Evolutionary conservation across 2,888 invertebrate species (phyloP).

Genomic region (Lycophotia porphyrea): DNA sequence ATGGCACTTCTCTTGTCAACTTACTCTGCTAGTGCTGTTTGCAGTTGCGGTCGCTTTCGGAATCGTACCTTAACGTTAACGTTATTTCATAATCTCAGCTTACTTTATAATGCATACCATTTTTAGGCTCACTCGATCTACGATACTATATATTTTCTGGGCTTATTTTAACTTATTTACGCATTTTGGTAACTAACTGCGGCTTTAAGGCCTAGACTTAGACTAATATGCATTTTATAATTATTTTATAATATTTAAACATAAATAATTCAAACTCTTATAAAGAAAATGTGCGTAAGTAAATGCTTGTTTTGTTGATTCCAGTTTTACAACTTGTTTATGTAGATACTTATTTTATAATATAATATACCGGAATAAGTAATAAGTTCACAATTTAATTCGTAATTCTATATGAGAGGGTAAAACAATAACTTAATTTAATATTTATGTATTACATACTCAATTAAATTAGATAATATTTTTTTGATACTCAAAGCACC

Average conservation of each 20-base stretch:
- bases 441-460: conserved; percentile 9
- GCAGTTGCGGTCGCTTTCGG: not conserved
- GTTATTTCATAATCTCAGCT: not conserved
- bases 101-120: conserved; percentile 8
- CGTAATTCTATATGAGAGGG: conserved; percentile 1
- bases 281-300: conserved; percentile 57
- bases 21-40: not conserved
- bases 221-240: conserved; percentile 19
- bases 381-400: conserved; percentile 15
- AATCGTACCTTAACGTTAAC: not conserved
- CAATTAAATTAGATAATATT: conserved; percentile 26
- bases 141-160: not conserved
- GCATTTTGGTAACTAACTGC: conserved; percentile 26
- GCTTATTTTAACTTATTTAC: conserved; percentile 22
- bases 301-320: conserved; percentile 33
- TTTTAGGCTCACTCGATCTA: conserved; percentile 10
- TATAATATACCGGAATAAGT: conserved; percentile 9
- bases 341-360: not conserved
- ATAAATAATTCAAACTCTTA: conserved; percentile 24
- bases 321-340: conserved; percentile 8
- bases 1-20: not conserved
- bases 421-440: conserved; percentile 4
- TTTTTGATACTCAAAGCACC: conserved; percentile 65
- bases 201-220: conserved; percentile 30
- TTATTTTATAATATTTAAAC: conserved; percentile 16